Percentiles rank a stretch among this genome's conserved stretches.
Conservation (phyloP, 2,113 vertebrate species). For the Leptobrachium leishanense region DNA sequence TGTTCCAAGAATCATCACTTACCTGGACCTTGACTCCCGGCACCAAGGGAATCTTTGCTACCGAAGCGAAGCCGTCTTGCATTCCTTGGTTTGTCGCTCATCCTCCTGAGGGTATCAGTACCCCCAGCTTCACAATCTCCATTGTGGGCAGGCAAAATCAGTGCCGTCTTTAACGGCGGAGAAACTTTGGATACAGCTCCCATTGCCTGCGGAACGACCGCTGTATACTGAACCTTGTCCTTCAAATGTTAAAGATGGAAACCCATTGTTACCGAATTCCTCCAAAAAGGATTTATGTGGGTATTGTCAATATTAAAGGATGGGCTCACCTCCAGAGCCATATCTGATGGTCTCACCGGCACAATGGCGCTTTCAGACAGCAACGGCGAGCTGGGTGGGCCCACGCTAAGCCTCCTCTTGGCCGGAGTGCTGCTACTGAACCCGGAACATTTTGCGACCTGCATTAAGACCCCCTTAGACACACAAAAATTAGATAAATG, state of each 20-base stretch:
- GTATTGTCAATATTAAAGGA: neutral
- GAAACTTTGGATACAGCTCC: conserved; percentile 20
- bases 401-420: conserved; percentile 52
- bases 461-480: neutral
- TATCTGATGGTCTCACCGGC: neutral
- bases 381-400: conserved; percentile 51
- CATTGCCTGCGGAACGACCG: conserved; percentile 33
- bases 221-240: conserved; percentile 46
- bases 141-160: conserved; percentile 40
- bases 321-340: neutral
- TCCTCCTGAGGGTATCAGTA: conserved; percentile 28
- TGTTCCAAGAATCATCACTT: too few species aligned
- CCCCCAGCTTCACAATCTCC: conserved; percentile 22
- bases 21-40: conserved; percentile 33
- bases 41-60: conserved; percentile 43
- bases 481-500: neutral
- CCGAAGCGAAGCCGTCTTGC: conserved; percentile 61
- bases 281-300: too few species aligned
- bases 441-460: conserved; percentile 53
- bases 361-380: conserved; percentile 54
- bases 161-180: neutral
- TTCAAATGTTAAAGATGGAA: conserved; percentile 29
- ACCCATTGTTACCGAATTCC: too few species aligned
- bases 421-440: conserved; percentile 68
- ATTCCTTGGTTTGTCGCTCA: conserved; percentile 47